A percentile compares a stretch with the other conserved stretches of the same genome.
Conservation (phyloP, 2,888 invertebrate species). For the Myopa testacea region DNA sequence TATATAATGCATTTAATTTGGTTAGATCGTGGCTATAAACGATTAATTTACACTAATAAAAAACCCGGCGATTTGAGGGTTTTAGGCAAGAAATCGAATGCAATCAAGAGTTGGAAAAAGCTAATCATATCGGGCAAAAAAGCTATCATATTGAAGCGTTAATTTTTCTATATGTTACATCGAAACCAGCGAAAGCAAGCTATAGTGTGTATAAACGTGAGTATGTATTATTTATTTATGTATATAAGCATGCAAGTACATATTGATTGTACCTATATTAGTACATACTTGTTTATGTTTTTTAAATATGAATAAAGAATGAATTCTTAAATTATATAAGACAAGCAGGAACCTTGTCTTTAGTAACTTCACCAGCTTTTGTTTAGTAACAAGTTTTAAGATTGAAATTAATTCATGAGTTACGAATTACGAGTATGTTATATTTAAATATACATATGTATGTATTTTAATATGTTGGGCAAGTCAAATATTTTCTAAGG, state of each 20-base stretch:
- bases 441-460: neutral
- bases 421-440: neutral
- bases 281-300: neutral
- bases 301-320: neutral
- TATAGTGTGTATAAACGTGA: neutral
- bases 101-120: neutral
- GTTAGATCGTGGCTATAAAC: too few species aligned
- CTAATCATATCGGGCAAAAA: too few species aligned
- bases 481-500: too few species aligned
- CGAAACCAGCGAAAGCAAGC: neutral
- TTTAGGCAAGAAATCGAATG: too few species aligned
- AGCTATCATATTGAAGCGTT: neutral
- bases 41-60: neutral
- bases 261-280: neutral
- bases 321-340: neutral
- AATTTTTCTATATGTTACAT: neutral
- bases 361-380: neutral
- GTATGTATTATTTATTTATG: too few species aligned
- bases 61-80: neutral
- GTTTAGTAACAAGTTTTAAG: too few species aligned
- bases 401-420: too few species aligned
- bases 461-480: neutral
- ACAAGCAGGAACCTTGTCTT: neutral
- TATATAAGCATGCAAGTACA: too few species aligned
- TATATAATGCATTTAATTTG: conserved; percentile 11